phyloP scores from a whole-genome alignment of 2,888 invertebrate species.

The Ormyrus pomaceus region DNA sequence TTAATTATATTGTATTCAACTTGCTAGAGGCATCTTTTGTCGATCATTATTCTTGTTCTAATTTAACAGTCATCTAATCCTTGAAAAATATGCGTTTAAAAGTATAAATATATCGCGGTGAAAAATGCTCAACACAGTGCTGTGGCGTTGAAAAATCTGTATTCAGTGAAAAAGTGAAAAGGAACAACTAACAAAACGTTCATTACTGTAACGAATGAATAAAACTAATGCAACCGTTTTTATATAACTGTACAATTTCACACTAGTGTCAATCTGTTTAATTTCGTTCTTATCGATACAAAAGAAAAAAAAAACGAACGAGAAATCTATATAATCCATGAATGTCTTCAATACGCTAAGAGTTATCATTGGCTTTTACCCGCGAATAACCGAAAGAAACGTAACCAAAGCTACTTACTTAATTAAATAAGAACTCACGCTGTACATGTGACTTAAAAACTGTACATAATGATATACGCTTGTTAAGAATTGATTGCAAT shows the following conservation, averaged over 20 bases:
- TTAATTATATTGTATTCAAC: background rate
- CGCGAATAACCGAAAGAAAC: background rate
- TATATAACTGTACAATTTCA: conserved; percentile 47
- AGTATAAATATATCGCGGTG: conserved; percentile 21
- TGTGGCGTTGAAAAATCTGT: conserved; percentile 28
- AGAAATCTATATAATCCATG: too few species aligned
- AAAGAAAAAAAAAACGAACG: background rate
- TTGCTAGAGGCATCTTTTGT: background rate
- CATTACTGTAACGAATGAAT: conserved; percentile 15
- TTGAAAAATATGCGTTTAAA: conserved; percentile 21
- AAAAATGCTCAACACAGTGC: conserved; percentile 34
- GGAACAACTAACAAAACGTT: conserved; percentile 6
- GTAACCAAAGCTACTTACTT: background rate
- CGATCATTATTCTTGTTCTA: background rate
- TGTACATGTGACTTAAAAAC: conserved; percentile 49
- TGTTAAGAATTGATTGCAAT: conserved; percentile 52
- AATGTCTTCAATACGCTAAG: background rate
- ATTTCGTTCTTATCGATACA: background rate
- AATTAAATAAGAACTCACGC: background rate
- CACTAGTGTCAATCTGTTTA: conserved; percentile 27
- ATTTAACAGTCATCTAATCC: conserved; percentile 7
- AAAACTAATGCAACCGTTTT: conserved; percentile 23
- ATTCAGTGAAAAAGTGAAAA: conserved; percentile 9
- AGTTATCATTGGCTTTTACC: background rate
- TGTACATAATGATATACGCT: conserved; percentile 51